A percentile compares a stretch with the other conserved stretches of the same genome.
Evolutionary conservation across 2,797 vertebrate species (phyloP).

Genomic region (Aphelocoma californica): DNA sequence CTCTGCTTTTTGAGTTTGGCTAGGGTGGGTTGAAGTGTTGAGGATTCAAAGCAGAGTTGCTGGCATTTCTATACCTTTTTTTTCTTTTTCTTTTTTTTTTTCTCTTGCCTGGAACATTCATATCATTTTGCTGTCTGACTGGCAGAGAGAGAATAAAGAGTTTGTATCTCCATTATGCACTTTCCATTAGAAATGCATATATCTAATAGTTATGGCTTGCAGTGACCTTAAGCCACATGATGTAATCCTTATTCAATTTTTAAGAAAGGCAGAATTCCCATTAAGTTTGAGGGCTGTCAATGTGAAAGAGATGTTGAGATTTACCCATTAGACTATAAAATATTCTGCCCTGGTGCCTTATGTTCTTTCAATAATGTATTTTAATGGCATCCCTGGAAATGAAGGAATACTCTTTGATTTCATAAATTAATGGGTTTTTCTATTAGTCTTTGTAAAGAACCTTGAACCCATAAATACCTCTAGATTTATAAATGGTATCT

Average conservation of each 20-base stretch:
- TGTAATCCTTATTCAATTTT: background rate
- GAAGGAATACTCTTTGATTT: background rate
- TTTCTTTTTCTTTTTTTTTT: too few species aligned
- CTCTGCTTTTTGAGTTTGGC: background rate
- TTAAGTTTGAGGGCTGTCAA: background rate
- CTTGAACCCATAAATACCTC: background rate
- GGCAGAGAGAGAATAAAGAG: background rate
- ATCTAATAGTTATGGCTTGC: background rate
- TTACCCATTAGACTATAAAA: background rate
- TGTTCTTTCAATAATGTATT: background rate
- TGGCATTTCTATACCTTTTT: background rate
- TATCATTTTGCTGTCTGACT: background rate
- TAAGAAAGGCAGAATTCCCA: background rate
- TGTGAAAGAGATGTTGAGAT: background rate
- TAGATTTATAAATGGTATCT: background rate
- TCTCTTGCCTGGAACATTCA: background rate
- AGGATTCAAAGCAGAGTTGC: background rate
- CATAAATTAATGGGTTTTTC: background rate
- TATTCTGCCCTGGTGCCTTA: background rate
- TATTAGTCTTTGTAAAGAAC: background rate
- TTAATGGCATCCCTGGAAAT: constrained; percentile 7
- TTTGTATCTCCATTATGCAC: background rate
- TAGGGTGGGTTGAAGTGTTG: fast-evolving
- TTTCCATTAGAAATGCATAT: background rate
- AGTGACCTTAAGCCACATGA: background rate